Evolutionary conservation across 2,888 invertebrate species (phyloP).

Genomic region (Scaeva pyrastri): DNA sequence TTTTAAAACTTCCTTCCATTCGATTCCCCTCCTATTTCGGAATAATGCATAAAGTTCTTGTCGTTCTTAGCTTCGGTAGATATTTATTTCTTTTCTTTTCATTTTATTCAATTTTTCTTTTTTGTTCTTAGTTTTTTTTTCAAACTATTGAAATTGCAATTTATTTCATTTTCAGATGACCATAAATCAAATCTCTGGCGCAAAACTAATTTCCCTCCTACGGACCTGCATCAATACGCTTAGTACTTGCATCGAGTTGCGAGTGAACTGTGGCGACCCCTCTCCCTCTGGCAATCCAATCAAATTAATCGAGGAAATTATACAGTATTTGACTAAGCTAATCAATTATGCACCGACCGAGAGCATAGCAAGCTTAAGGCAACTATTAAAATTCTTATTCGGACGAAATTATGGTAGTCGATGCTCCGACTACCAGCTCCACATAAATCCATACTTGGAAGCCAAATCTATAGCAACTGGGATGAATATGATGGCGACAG

Average conservation of each 20-base stretch:
- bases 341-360: constrained; percentile 88
- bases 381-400: constrained; percentile 89
- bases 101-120: background rate
- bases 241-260: constrained; percentile 81
- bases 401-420: constrained; percentile 87
- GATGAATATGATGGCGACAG: constrained; percentile 1
- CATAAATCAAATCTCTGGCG: constrained; percentile 90
- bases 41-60: no score
- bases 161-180: constrained; percentile 86
- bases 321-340: constrained; percentile 88
- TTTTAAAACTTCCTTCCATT: no score
- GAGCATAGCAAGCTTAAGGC: constrained; percentile 90
- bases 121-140: background rate
- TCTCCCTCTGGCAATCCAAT: constrained; percentile 77
- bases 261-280: constrained; percentile 76
- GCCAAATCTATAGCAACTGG: constrained; percentile 72
- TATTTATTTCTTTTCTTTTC: background rate
- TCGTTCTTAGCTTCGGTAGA: background rate
- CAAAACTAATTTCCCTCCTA: constrained; percentile 86
- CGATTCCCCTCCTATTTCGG: no score
- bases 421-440: constrained; percentile 78
- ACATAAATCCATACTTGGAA: constrained; percentile 79
- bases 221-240: constrained; percentile 82
- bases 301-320: constrained; percentile 88
- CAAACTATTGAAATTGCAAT: constrained; percentile 33